Percentiles rank a stretch among this genome's conserved stretches.
These are phyloP conservation scores for Actinernus sp. DNA, from an alignment of 92 coral and sea anemone genomes.

Conservation along the genomic window DNA sequence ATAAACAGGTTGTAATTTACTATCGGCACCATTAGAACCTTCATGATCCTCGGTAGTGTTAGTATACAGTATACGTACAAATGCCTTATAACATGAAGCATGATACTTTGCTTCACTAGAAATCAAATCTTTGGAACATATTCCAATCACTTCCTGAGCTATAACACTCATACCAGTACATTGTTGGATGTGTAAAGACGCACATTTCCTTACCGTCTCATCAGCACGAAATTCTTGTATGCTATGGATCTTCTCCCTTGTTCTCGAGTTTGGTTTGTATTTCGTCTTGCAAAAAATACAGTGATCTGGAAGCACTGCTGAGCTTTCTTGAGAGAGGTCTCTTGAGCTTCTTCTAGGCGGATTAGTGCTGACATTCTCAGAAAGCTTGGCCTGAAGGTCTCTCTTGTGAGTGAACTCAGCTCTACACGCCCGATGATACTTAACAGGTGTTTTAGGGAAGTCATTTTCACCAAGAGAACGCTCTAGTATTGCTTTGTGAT, in stretches of 20 bases:
- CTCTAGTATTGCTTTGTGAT: conserved; percentile 40
- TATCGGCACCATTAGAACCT: conserved; percentile 24
- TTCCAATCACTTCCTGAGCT: conserved; percentile 41
- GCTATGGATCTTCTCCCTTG: conserved; percentile 21
- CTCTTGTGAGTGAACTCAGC: conserved; percentile 43
- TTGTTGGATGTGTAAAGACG: conserved; percentile 14
- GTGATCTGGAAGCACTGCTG: conserved; percentile 53
- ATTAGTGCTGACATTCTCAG: not conserved
- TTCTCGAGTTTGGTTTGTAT: conserved; percentile 27
- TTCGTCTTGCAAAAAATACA: conserved; percentile 31
- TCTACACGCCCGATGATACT: conserved; percentile 64
- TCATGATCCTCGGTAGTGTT: conserved; percentile 7
- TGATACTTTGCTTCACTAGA: conserved; percentile 55
- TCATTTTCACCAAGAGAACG: conserved; percentile 31
- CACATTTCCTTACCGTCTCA: conserved; percentile 34
- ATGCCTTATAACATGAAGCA: conserved; percentile 37
- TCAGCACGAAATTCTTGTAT: conserved; percentile 26
- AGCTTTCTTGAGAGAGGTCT: conserved; percentile 22
- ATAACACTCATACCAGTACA: conserved; percentile 22
- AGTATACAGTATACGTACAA: conserved; percentile 32
- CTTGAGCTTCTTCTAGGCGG: conserved; percentile 39
- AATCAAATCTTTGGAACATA: conserved; percentile 41
- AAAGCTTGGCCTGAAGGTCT: conserved; percentile 29
- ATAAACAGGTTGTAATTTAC: conserved; percentile 20
- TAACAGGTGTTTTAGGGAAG: conserved; percentile 46